Conservation (phyloP, 2,888 invertebrate species). For the Choreutis nemorana region DNA sequence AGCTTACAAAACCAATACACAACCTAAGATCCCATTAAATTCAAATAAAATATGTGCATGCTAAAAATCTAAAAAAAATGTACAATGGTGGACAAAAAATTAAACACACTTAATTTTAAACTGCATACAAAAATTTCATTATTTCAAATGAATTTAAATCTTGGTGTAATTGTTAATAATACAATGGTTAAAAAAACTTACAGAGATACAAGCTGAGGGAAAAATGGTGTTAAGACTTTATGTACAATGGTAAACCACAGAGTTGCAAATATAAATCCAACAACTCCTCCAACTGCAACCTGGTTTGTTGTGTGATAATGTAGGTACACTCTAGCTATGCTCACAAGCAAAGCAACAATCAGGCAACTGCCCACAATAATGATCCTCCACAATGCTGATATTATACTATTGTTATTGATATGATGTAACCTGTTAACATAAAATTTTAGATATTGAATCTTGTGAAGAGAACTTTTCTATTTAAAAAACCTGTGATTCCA, state of each 20-base stretch:
- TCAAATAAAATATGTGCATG: too few relatives aligned
- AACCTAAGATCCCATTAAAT: too few relatives aligned
- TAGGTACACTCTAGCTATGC: conserved; percentile 80
- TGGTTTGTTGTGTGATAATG: conserved; percentile 86
- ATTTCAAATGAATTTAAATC: not conserved
- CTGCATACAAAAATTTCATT: not conserved
- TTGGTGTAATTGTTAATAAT: not conserved
- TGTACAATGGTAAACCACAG: conserved; percentile 86
- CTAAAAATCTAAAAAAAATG: too few relatives aligned
- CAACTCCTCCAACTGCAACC: conserved; percentile 79
- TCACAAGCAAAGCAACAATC: conserved; percentile 66
- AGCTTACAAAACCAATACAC: too few relatives aligned
- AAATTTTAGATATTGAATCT: not conserved
- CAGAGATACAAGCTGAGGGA: conserved; percentile 87
- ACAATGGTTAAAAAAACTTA: conserved; percentile 52
- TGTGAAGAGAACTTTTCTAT: too few relatives aligned
- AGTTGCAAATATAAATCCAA: conserved; percentile 78
- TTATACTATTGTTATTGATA: conserved; percentile 79
- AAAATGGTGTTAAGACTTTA: conserved; percentile 81
- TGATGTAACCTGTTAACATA: conserved; percentile 76
- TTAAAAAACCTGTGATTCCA: too few relatives aligned
- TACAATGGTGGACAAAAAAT: too few relatives aligned
- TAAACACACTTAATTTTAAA: not conserved
- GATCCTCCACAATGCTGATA: conserved; percentile 77
- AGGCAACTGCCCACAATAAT: conserved; percentile 70